Evolutionary conservation across 2,113 vertebrate species (phyloP), one percentile per base, ranked within the genome.

Genomic region (Percina caprodes): DNA sequence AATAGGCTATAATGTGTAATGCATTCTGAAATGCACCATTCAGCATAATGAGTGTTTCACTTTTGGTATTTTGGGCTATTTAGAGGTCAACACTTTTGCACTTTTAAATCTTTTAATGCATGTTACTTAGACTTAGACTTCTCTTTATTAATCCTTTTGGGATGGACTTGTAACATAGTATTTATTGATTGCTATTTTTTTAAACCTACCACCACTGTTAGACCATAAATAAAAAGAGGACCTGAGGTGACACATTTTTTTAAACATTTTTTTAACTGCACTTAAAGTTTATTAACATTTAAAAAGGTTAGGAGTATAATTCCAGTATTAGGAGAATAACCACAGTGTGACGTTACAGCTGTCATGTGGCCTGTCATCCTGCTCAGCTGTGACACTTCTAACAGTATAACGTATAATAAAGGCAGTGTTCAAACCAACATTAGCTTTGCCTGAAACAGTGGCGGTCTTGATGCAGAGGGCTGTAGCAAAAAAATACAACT

Each of bases 311-410:
- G 21, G 33, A 15, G n/a, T 49, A 10, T 60, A 24, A 24, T 61
- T 52, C 21, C 11, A 45, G 15, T 51, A 24, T 59, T 6, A 16
- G 1, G 48, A 55, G 14, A 42, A 33, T 63, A 48, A 72, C 49
- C 61, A 33, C 70, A 35, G n/a, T 11, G 61, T 45, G 45, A 77
- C 16, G n/a, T 78, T 48, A 65, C 30, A 39, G 62, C 12, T 14
- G 54, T 60, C 52, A 48, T 74, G 58, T 77, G 77, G 35, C 61
- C 80, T 77, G 30, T 77, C 60, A 83, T 55, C 49, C 26, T 70
- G 18, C 21, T 82, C 71, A 55, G 30, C 60, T 60, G 79, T 48
- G 24, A 60, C 30, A 24, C 71, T 23, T 69, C 15, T 56, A 45
- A 65, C 18, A 21, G 8, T 42, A 3, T 23, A 35, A 73, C 51